Conservation (phyloP, 2,888 invertebrate genomes). For the Eristalis pertinax region DNA sequence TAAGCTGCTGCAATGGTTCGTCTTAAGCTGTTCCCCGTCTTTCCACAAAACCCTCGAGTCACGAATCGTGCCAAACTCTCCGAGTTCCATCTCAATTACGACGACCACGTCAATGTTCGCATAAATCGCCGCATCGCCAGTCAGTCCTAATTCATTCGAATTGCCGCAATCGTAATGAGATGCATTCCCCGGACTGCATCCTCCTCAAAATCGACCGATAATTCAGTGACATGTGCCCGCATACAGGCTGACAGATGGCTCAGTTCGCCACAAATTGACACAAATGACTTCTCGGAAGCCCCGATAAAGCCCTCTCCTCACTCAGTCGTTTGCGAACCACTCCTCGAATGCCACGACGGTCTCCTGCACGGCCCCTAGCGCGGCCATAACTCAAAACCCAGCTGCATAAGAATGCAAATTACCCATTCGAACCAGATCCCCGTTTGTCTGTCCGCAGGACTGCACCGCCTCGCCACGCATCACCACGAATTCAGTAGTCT, state of each 20-base stretch:
- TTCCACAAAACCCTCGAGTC: no score
- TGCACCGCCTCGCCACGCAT: slow-evolving; percentile 47
- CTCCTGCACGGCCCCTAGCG: background rate
- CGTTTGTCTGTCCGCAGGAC: slow-evolving; percentile 23
- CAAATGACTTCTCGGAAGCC: background rate
- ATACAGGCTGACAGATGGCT: background rate
- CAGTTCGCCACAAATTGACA: background rate
- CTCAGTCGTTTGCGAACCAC: background rate
- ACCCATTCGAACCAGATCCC: slow-evolving; percentile 37
- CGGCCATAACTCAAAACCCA: slow-evolving; percentile 41
- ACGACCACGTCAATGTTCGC: no score
- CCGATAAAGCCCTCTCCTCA: background rate
- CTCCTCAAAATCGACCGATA: background rate
- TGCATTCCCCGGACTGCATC: background rate
- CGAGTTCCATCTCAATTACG: no score
- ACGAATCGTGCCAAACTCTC: no score
- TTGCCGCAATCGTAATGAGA: background rate
- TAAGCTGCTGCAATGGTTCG: no score
- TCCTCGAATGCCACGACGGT: background rate
- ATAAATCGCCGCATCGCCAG: background rate
- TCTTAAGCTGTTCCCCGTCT: no score
- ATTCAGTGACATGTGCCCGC: background rate
- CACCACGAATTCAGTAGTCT: slow-evolving; percentile 44
- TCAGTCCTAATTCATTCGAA: background rate
- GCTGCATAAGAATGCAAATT: slow-evolving; percentile 47